Evolutionary conservation across 2,888 invertebrate genomes (phyloP), one percentile per base, ranked within the genome.

Genomic region (Cantharis lateralis): DNA sequence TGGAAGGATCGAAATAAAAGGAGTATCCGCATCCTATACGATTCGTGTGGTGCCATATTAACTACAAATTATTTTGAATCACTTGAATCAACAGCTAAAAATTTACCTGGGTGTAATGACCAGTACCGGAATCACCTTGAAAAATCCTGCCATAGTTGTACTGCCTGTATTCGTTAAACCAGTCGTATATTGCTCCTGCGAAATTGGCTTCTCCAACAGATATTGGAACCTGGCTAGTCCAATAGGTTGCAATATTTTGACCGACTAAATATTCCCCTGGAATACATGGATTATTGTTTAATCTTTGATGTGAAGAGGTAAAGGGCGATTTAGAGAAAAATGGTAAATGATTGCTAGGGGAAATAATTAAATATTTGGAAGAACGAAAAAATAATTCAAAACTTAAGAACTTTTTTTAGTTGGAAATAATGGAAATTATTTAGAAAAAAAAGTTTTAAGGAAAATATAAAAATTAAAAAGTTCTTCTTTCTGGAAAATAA

Each of bases 21-120:
- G 95, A 91, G 86, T 92, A 96, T 26, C 97, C 97, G 86, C 97
- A 97, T 76, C 97, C 97, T 72, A 97, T 91, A 81, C 94, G 90
- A 85, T 93, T 93, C 11, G 96, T 95, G 86, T 95, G 93, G 75
- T 95, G 95, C 97, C 97, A 97, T 73, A 96, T 93, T 88, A 97
- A 91, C 95, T 26, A 74, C 71, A 73, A 75, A 69, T 48, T 68
- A 71, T 62, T 28, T 20, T 66, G 11, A 32, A 26, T 5, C 7
- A 7, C 5, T 48, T 48, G n/a, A 28, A 28, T 28, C 11, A 28
- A 28, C 10, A 28, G 4, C 10, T 26, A 26, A 61, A 18, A 10
- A 62, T 13, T 69, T 87, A 95, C 95, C 93, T 95, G 96, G 78
- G 95, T 95, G 87, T 95, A 96, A 89, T 96, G 96, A 74, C 95